These are phyloP conservation scores for Oreochromis niloticus DNA, from an alignment of 2,113 vertebrate genomes.

Conservation along the genomic window DNA sequence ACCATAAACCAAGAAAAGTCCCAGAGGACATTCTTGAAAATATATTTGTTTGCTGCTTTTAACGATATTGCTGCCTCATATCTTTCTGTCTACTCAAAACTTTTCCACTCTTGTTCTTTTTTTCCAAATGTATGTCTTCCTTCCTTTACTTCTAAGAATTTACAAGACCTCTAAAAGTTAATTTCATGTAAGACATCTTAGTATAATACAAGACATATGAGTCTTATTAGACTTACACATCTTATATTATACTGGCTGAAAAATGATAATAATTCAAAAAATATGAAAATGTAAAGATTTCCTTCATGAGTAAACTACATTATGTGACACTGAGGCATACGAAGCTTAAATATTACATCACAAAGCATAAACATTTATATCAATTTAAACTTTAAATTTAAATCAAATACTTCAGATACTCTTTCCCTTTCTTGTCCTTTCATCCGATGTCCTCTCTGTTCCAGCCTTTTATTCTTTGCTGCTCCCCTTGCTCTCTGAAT, in stretches of 20 bases:
- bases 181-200: background rate
- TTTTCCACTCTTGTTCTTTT: background rate
- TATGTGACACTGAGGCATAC: background rate
- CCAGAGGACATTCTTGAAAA: background rate
- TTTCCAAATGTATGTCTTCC: background rate
- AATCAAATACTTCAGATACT: background rate
- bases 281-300: background rate
- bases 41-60: background rate
- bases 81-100: background rate
- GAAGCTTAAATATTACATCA: background rate
- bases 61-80: background rate
- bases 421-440: slow-evolving; percentile 1
- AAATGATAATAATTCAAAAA: background rate
- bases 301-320: background rate
- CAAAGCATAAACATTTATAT: background rate
- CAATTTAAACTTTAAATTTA: background rate
- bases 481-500: slow-evolving; percentile 5
- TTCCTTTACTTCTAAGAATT: background rate
- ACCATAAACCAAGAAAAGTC: background rate
- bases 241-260: background rate
- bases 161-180: background rate
- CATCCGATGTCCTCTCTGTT: background rate
- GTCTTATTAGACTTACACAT: background rate
- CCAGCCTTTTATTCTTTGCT: slow-evolving; percentile 8
- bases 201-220: background rate